phyloP scores from a whole-genome alignment of 64 coral and sea anemone species.

The Astreopora myriophthalma region DNA sequence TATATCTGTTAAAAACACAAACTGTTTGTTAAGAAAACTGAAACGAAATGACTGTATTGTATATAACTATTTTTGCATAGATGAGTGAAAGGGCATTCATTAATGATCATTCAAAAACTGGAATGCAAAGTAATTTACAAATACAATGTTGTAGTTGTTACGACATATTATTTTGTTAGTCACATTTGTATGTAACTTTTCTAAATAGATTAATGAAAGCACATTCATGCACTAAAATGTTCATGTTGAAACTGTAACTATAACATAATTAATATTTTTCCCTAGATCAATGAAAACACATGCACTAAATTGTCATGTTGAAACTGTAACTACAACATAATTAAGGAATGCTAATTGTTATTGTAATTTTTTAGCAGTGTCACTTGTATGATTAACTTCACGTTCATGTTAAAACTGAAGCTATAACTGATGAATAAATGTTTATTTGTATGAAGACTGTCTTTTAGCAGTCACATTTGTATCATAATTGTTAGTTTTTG shows the following conservation, averaged over 20 bases:
- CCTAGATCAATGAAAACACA: no score
- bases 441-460: constrained; percentile 1
- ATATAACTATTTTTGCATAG: not conserved
- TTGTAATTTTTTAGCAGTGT: not conserved
- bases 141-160: no score
- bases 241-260: no score
- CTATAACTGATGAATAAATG: constrained; percentile 33
- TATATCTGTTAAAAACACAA: constrained; percentile 49
- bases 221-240: no score
- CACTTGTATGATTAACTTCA: not conserved
- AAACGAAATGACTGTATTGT: constrained; percentile 9
- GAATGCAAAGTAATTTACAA: no score
- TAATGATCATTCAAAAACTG: constrained; percentile 3
- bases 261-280: no score
- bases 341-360: not conserved
- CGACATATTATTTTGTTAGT: no score
- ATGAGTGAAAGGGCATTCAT: not conserved
- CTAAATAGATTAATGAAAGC: no score
- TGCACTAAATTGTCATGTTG: not conserved
- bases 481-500: constrained; percentile 27
- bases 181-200: no score
- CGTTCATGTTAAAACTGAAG: constrained; percentile 19
- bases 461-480: constrained; percentile 51
- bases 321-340: no score
- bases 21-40: constrained; percentile 37